A percentile compares a stretch with the other conserved stretches of the same genome.
These are phyloP conservation scores for Dendrophyllia cribrosa DNA, from an alignment of 64 coral and sea anemone genomes.

Conservation along the genomic window DNA sequence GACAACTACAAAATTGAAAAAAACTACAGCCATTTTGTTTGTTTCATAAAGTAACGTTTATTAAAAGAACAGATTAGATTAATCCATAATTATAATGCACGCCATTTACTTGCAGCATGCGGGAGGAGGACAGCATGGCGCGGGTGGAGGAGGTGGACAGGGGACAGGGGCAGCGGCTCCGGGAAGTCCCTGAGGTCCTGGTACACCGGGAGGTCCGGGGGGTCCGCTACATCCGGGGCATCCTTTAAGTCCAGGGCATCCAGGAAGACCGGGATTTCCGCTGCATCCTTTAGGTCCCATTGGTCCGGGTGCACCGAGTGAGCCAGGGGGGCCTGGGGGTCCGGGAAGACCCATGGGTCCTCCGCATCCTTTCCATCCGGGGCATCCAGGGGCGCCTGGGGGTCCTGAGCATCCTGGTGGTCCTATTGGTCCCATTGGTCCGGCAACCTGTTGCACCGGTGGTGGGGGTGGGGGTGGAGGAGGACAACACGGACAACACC, in stretches of 20 bases:
- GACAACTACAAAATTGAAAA: too few relatives aligned
- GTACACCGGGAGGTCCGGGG: slow-evolving; percentile 74
- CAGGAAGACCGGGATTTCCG: slow-evolving; percentile 78
- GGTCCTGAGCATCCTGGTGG: slow-evolving; percentile 40
- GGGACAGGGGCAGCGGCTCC: slow-evolving; percentile 85
- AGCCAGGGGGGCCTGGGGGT: slow-evolving; percentile 48
- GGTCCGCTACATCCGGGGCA: slow-evolving; percentile 74
- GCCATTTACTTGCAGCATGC: slow-evolving; percentile 39
- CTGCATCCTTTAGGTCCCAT: slow-evolving; percentile 77
- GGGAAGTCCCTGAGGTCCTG: slow-evolving; percentile 74
- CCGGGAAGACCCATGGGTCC: slow-evolving; percentile 64
- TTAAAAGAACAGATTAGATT: slow-evolving; percentile 28
- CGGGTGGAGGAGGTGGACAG: slow-evolving; percentile 80
- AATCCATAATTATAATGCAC: background rate
- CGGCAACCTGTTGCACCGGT: slow-evolving; percentile 26
- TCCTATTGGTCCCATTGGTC: slow-evolving; percentile 42
- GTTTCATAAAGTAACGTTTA: slow-evolving; percentile 31
- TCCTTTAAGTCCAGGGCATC: slow-evolving; percentile 87
- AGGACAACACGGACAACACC: slow-evolving; percentile 49
- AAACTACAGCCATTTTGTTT: background rate
- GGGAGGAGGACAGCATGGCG: slow-evolving; percentile 48
- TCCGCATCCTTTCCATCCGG: slow-evolving; percentile 38
- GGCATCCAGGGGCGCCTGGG: slow-evolving; percentile 36
- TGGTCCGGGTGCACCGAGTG: slow-evolving; percentile 61
- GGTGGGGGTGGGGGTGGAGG: slow-evolving; percentile 42